These are phyloP conservation scores for Miichthys miiuy DNA, from an alignment of 2,797 vertebrate genomes.

Conservation along the genomic window DNA sequence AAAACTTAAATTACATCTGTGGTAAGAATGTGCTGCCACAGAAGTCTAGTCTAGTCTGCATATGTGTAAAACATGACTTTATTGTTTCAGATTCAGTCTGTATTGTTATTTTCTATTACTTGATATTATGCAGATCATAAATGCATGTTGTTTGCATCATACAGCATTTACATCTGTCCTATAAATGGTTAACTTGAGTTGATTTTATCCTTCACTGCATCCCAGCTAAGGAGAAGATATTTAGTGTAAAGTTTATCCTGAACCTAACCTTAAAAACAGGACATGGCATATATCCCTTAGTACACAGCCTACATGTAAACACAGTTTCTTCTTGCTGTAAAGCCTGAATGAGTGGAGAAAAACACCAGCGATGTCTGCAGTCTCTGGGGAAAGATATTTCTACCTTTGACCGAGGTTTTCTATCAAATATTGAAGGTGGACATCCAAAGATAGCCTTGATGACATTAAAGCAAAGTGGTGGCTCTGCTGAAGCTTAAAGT, in stretches of 20 bases:
- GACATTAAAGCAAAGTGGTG: slow-evolving; percentile 64
- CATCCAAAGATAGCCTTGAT: slow-evolving; percentile 72
- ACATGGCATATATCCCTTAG: not conserved
- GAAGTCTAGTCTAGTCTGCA: no score
- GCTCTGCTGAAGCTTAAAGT: slow-evolving; percentile 63
- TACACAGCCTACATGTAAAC: slow-evolving; percentile 17
- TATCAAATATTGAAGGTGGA: slow-evolving; percentile 80
- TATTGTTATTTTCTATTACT: no score
- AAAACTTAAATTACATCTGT: not conserved
- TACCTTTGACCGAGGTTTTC: slow-evolving; percentile 79
- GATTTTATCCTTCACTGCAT: not conserved
- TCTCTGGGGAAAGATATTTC: slow-evolving; percentile 66
- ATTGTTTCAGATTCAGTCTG: no score
- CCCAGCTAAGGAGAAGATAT: not conserved
- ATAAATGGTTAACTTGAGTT: not conserved
- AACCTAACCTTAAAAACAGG: slow-evolving; percentile 18
- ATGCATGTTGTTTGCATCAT: no score
- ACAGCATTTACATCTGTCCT: no score
- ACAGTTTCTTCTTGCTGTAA: slow-evolving; percentile 15
- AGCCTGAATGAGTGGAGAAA: slow-evolving; percentile 38
- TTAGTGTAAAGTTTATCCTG: not conserved
- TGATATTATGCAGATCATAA: no score
- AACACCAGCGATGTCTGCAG: slow-evolving; percentile 46
- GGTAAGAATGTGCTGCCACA: no score
- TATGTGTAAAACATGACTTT: no score